Conservation (phyloP, 2,888 invertebrate genomes). For the Perizoma affinitatum region DNA sequence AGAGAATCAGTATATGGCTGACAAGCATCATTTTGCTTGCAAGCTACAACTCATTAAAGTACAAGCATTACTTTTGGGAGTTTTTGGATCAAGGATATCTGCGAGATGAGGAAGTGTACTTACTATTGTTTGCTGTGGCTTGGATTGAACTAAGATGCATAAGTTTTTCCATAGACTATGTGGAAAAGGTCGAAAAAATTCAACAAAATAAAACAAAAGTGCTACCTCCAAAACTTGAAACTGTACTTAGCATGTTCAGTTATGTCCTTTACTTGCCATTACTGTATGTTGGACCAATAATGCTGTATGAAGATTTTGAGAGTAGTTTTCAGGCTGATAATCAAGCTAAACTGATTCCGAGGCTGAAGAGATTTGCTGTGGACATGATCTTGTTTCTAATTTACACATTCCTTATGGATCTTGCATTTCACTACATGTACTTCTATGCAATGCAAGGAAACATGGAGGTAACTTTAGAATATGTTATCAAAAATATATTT, state of each 20-base stretch:
- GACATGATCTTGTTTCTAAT: conserved; percentile 84
- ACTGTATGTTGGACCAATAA: conserved; percentile 93
- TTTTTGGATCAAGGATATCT: conserved; percentile 71
- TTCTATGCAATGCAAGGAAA: conserved; percentile 90
- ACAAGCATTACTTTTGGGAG: conserved; percentile 72
- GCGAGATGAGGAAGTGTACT: conserved; percentile 79
- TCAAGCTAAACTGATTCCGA: conserved; percentile 46
- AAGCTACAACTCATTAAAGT: conserved; percentile 78
- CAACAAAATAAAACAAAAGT: conserved; percentile 17
- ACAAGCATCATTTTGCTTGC: conserved; percentile 76
- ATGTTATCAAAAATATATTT: conserved; percentile 6
- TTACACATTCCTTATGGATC: conserved; percentile 89
- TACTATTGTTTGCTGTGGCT: conserved; percentile 83
- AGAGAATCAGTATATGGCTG: conserved; percentile 81
- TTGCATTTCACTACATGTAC: conserved; percentile 91
- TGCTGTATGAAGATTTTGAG: conserved; percentile 89
- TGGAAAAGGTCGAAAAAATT: conserved; percentile 55
- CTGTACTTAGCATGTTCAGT: conserved; percentile 83
- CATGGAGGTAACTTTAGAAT: conserved; percentile 76
- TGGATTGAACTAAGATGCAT: conserved; percentile 91
- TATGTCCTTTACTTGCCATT: conserved; percentile 93
- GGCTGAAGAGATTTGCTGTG: conserved; percentile 68
- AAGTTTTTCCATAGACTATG: conserved; percentile 87
- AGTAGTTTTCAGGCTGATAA: conserved; percentile 59
- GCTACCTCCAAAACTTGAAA: conserved; percentile 34